Conservation (phyloP, 2,888 invertebrate species). For the Hydraecia micacea region DNA sequence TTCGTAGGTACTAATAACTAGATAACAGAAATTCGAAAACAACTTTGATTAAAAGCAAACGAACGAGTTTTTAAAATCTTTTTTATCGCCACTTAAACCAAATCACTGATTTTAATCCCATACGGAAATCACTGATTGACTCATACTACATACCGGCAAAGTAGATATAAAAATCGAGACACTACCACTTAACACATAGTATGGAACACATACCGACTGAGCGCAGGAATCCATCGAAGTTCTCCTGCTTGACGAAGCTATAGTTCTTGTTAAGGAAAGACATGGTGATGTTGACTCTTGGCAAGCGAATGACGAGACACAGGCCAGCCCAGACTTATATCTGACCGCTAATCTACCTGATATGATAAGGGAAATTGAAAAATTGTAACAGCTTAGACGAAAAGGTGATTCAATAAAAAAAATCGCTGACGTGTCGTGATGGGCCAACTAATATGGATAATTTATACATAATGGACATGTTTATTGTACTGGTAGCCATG, state of each 20-base stretch:
- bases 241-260: constrained; percentile 67
- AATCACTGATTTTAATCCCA: constrained; percentile 45
- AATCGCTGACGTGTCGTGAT: constrained; percentile 14
- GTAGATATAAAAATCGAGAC: constrained; percentile 1
- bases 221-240: constrained; percentile 71
- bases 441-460: background rate
- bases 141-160: background rate
- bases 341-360: constrained; percentile 41
- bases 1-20: background rate
- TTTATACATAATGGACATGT: constrained; percentile 7
- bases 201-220: constrained; percentile 64
- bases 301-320: constrained; percentile 19
- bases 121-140: constrained; percentile 17
- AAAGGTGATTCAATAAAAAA: background rate
- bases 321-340: constrained; percentile 23
- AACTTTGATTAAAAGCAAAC: constrained; percentile 12
- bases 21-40: background rate
- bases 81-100: constrained; percentile 19
- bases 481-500: background rate
- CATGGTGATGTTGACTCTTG: constrained; percentile 22
- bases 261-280: constrained; percentile 44
- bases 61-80: background rate
- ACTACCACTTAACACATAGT: background rate
- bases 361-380: constrained; percentile 32
- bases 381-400: background rate